These are phyloP conservation scores for Pollimyrus isidori DNA, from an alignment of 2,113 vertebrate species.

Conservation along the genomic window DNA sequence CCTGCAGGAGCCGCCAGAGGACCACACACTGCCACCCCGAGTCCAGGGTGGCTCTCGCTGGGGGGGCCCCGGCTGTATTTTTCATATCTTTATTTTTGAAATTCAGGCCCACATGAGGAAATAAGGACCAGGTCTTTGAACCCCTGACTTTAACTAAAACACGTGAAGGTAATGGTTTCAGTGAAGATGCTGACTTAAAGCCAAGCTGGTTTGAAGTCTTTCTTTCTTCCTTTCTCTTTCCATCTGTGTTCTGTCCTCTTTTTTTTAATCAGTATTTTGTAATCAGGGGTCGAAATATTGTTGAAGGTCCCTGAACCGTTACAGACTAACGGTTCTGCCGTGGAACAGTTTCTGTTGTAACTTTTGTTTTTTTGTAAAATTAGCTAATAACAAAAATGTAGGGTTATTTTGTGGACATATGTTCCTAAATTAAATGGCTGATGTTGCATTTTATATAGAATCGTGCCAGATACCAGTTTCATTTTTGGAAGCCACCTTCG, in stretches of 20 bases:
- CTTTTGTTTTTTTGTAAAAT: not conserved
- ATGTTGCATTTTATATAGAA: not conserved
- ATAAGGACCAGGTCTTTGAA: conserved; percentile 69
- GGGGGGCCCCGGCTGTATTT: conserved; percentile 58
- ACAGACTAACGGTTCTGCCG: not conserved
- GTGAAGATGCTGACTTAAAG: conserved; percentile 61
- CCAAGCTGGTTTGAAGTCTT: conserved; percentile 51
- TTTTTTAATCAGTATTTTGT: conserved; percentile 41
- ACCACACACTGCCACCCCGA: conserved; percentile 49
- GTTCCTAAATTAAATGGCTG: not conserved
- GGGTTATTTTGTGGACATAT: not conserved
- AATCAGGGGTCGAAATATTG: conserved; percentile 63
- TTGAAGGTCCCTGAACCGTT: conserved; percentile 46
- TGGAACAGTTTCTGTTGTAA: not conserved
- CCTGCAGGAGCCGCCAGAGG: not conserved
- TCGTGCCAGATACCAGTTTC: not conserved
- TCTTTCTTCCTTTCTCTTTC: conserved; percentile 28
- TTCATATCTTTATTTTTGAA: conserved; percentile 70
- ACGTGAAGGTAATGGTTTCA: conserved; percentile 71
- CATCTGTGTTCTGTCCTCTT: conserved; percentile 32
- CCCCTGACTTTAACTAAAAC: conserved; percentile 70
- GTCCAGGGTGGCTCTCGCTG: conserved; percentile 59
- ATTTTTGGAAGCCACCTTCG: conserved; percentile 36
- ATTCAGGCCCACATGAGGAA: conserved; percentile 72
- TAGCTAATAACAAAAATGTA: not conserved